phyloP scores from a whole-genome alignment of 2,113 vertebrate species.

The Thryonomys swinderianus region DNA sequence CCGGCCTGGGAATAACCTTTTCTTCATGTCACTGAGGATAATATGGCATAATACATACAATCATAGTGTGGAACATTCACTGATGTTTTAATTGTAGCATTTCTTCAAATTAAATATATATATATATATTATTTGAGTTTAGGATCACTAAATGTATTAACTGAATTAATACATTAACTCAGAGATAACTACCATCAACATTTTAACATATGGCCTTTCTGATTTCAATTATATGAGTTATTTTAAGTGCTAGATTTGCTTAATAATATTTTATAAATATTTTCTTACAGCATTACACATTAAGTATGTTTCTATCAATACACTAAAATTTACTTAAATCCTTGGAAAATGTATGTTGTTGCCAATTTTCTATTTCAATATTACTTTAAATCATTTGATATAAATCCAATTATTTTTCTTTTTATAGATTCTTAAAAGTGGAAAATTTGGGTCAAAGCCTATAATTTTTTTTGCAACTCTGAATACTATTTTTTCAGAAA shows the following conservation, averaged over 20 bases:
- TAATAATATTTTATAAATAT: slow-evolving; percentile 26
- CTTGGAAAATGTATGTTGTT: neutral
- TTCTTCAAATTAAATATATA: slow-evolving; percentile 13
- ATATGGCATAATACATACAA: neutral
- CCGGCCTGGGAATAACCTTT: slow-evolving; percentile 6
- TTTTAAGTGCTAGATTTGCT: slow-evolving; percentile 38
- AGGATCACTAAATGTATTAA: slow-evolving; percentile 39
- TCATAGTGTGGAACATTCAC: neutral
- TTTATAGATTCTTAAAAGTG: slow-evolving; percentile 22
- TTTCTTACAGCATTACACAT: neutral
- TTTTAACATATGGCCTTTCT: slow-evolving; percentile 23
- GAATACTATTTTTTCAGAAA: neutral
- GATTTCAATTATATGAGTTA: neutral
- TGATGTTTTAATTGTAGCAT: neutral
- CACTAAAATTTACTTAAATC: slow-evolving; percentile 1
- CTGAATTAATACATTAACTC: neutral
- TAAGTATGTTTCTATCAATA: slow-evolving; percentile 27
- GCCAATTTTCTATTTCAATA: neutral
- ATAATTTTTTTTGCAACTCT: neutral
- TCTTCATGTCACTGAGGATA: neutral
- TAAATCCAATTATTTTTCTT: slow-evolving; percentile 18
- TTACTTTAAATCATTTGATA: neutral
- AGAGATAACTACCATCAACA: neutral
- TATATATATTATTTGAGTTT: neutral
- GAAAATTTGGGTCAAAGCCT: neutral